Base-by-base conservation (phyloP, 2,113 vertebrate species). In the Conger conger region DNA sequence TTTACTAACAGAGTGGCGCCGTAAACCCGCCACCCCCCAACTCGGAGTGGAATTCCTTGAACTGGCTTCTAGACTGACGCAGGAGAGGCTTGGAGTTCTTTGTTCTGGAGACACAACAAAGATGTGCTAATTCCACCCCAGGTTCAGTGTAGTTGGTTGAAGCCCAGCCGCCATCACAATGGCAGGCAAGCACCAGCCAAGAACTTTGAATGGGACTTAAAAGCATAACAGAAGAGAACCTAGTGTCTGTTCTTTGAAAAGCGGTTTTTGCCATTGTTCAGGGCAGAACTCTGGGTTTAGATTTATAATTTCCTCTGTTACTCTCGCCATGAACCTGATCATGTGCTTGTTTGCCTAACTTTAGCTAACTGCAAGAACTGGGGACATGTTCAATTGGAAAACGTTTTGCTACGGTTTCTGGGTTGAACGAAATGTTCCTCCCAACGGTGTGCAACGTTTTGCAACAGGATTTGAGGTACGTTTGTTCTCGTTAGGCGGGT, bases 1-100 rank as follows among this genome's bases (percentile, higher is more conserved):
- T 93, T 96, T 96, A 95, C 96, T 97, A 97, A 98, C 97, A 97
- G 95, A 96, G 95, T 94, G 94, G 95, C 95, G 94, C 96, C 96
- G 95, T 97, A 96, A 97, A 96, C 95, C 95, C 95, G 20, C 77
- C 40, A 0, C 89, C 93, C 90, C 93, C 92, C 68, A 36, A 40
- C 54, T 9, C 16, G 30, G 33, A 76, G 35, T n/a, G 8, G 27
- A 76, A 50, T 60, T 63, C 54, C 7, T 3, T 37, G 3, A 18
- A 8, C 81, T 63, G n/a, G 38, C 27, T n/a, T 30, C 42, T 40
- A 16, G 83, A 3, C 50, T 6, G 20, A 13, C 9, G 82, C 50
- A 36, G 33, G 27, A 30, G 45, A 42, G 53, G 11, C 27, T 60
- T 20, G 3, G 63, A 40, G 68, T 57, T 84, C 76, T 33, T 50